Evolutionary conservation across 2,888 invertebrate species (phyloP).

Genomic region (Nemotelus nigrinus): DNA sequence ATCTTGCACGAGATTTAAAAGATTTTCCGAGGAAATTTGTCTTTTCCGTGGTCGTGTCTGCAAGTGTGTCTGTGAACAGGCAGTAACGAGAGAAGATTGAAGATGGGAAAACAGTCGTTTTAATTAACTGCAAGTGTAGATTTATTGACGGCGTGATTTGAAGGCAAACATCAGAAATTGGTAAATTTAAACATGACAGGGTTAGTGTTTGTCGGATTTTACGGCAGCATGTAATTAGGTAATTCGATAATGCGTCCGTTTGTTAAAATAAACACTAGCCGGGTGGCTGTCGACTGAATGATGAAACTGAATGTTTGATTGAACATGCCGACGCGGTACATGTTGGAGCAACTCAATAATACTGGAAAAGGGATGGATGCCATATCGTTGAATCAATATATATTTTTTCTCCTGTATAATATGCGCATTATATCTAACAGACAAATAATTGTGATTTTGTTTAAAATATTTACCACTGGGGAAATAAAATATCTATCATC

Average conservation of each 20-base stretch:
- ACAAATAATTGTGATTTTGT: too few relatives aligned
- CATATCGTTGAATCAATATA: too few relatives aligned
- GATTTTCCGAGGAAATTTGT: slow-evolving; percentile 11
- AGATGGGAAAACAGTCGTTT: slow-evolving; percentile 37
- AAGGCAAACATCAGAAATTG: slow-evolving; percentile 19
- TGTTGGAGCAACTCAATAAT: too few relatives aligned
- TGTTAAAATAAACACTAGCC: slow-evolving; percentile 34
- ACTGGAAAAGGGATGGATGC: too few relatives aligned
- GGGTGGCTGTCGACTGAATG: slow-evolving; percentile 1
- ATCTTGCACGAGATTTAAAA: slow-evolving; percentile 2
- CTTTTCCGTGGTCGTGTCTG: neutral
- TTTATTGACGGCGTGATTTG: slow-evolving; percentile 42
- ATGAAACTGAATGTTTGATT: too few relatives aligned
- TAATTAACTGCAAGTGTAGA: slow-evolving; percentile 40
- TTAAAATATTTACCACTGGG: too few relatives aligned
- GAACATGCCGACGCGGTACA: too few relatives aligned
- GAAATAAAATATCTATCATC: too few relatives aligned
- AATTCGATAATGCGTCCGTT: slow-evolving; percentile 38
- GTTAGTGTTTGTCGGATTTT: slow-evolving; percentile 31
- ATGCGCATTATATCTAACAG: too few relatives aligned
- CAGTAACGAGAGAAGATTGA: slow-evolving; percentile 18
- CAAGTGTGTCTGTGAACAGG: slow-evolving; percentile 9
- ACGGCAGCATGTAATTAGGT: slow-evolving; percentile 41
- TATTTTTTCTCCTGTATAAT: too few relatives aligned
- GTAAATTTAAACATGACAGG: slow-evolving; percentile 21